Percentiles rank a stretch among this genome's conserved stretches.
Conservation (phyloP, 2,113 vertebrate species). For the Solea senegalensis region DNA sequence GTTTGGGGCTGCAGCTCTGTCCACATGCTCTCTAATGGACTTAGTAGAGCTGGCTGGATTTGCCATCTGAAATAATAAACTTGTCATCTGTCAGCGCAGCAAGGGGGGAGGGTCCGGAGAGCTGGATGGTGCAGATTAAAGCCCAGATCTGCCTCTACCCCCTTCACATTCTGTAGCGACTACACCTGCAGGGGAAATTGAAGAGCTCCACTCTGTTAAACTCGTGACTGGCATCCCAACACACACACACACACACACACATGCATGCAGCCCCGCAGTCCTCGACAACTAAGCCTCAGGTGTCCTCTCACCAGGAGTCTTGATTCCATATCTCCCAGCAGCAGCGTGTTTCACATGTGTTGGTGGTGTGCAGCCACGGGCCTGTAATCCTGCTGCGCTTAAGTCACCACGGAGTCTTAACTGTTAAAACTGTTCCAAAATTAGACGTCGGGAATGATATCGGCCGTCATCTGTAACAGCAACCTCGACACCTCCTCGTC, state of each 20-base stretch:
- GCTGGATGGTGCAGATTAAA: constrained; percentile 65
- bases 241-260: neutral
- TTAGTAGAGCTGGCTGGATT: constrained; percentile 55
- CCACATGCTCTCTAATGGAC: constrained; percentile 56
- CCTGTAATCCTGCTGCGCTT: constrained; percentile 31
- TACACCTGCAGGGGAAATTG: constrained; percentile 56
- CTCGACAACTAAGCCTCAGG: constrained; percentile 24
- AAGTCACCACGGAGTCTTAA: constrained; percentile 22
- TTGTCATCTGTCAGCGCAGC: constrained; percentile 80
- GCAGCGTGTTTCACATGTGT: constrained; percentile 16
- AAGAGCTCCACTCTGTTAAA: constrained; percentile 46
- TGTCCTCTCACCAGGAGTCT: constrained; percentile 27
- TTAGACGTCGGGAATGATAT: constrained; percentile 45
- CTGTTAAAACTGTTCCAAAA: constrained; percentile 47
- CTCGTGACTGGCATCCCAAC: constrained; percentile 67
- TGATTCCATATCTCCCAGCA: constrained; percentile 23
- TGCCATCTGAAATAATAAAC: constrained; percentile 82
- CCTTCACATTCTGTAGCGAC: constrained; percentile 61
- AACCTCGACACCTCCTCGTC: constrained; percentile 13
- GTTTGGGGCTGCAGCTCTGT: constrained; percentile 53
- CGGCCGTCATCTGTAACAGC: constrained; percentile 24
- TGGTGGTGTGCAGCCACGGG: constrained; percentile 21
- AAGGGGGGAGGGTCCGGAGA: constrained; percentile 56
- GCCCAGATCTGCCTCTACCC: constrained; percentile 61
- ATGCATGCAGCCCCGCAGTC: constrained; percentile 2